Evolutionary conservation across 2,888 invertebrate genomes (phyloP).

Genomic region (Hypena proboscidalis): DNA sequence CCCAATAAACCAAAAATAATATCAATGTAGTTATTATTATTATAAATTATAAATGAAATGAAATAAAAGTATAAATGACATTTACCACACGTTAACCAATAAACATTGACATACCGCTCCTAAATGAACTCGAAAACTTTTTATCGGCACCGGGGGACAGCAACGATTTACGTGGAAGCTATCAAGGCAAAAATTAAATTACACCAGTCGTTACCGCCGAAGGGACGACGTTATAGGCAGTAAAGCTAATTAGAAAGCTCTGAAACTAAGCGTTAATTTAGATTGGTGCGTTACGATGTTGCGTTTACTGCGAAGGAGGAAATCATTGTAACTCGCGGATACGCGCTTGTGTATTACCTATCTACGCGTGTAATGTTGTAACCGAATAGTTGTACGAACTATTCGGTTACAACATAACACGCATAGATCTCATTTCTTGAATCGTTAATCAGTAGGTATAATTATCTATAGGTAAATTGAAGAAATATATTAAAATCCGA

Average conservation of each 20-base stretch:
- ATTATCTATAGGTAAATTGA: too few species aligned
- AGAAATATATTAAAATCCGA: too few species aligned
- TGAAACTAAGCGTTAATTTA: slow-evolving; percentile 74
- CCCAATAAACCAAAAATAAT: too few species aligned
- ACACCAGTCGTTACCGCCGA: slow-evolving; percentile 57
- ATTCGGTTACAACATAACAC: too few species aligned
- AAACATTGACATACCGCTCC: slow-evolving; percentile 46
- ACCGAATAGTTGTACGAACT: too few species aligned
- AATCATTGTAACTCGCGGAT: slow-evolving; percentile 43
- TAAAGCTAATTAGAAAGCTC: slow-evolving; percentile 72
- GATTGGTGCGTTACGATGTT: slow-evolving; percentile 50
- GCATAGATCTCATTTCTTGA: too few species aligned
- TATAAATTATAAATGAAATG: too few species aligned
- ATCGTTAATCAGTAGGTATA: too few species aligned
- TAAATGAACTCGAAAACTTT: slow-evolving; percentile 56
- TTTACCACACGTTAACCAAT: too few species aligned
- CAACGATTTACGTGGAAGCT: slow-evolving; percentile 49
- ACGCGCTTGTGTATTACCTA: not conserved
- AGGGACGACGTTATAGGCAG: slow-evolving; percentile 60
- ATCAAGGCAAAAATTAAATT: slow-evolving; percentile 69
- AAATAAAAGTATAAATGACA: too few species aligned
- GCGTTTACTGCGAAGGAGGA: slow-evolving; percentile 45
- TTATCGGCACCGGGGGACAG: slow-evolving; percentile 53
- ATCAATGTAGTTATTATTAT: too few species aligned
- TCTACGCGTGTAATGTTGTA: too few species aligned